Evolutionary conservation across 1,140 invertebrate species (phyloP), one percentile per base, ranked within the genome.

Genomic region (Heliconius nattereri): DNA sequence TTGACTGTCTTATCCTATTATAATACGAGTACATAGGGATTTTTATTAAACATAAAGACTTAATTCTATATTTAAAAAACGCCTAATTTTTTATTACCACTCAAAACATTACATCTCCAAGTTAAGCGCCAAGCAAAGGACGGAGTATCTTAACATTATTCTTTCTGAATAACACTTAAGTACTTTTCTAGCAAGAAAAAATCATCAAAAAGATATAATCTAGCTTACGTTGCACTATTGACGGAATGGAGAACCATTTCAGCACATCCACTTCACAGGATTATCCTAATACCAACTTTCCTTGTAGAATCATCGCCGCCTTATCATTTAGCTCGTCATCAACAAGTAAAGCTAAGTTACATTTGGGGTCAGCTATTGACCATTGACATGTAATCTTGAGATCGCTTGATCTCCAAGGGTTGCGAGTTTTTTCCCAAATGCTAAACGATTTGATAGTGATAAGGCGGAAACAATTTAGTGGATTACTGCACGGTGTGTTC

Each of bases 391-490:
- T 60, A 76, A 76, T 79, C 72, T 73, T 72, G 72, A 78, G 80
- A 83, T 83, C 81, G 73, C 49, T 45, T 80, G 78, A 79, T 83
- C 79, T 80, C 66, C 70, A 37, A 74, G 75, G 19, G 73, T 60
- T 20, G 71, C 71, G 49, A 52, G n/a, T 76, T 76, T 76, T 73
- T 40, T 70, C 66, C 78, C 20, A 3, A 75, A 54, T 71, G 52
- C 57, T 71, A 26, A 71, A 71, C 78, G 71, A 49, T 74, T 73
- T 70, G 80, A 6, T 72, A 75, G 76, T 66, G 80, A 81, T 81
- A 81, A 81, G 74, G 75, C 76, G 75, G 79, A 81, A 81, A 81
- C 79, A 81, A 81, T 81, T 81, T 78, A 73, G 57, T n/a, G 57
- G 57, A 66, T 66, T 66, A 66, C 23, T 66, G 23, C 29, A 66